These are phyloP conservation scores for Romanomermis culicivorax DNA, from an alignment of 2,888 invertebrate species.

Conservation along the genomic window DNA sequence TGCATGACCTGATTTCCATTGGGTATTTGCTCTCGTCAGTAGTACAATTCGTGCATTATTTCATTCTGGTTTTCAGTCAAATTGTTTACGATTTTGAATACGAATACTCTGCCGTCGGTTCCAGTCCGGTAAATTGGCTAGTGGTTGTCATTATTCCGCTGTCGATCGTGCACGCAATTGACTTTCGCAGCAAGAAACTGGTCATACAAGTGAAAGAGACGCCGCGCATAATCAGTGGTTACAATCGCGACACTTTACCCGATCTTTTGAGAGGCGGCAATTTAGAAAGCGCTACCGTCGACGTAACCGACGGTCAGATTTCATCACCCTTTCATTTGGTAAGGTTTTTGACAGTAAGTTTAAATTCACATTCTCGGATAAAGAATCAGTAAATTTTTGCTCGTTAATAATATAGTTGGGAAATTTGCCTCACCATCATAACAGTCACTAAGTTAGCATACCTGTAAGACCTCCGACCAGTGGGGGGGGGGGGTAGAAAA, in stretches of 20 bases:
- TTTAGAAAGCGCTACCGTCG: background rate
- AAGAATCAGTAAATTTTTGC: too few relatives aligned
- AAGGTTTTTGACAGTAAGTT: too few relatives aligned
- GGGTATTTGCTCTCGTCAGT: too few relatives aligned
- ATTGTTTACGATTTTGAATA: slow-evolving; percentile 1
- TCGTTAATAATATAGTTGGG: too few relatives aligned
- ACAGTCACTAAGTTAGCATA: too few relatives aligned
- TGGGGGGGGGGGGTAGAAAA: too few relatives aligned
- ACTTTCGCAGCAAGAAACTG: background rate
- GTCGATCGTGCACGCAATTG: background rate
- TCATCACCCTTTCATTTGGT: background rate
- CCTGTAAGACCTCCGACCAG: too few relatives aligned
- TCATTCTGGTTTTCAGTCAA: background rate
- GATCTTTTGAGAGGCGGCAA: background rate
- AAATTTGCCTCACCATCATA: too few relatives aligned
- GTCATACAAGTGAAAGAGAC: background rate
- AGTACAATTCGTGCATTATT: background rate
- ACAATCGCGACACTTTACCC: background rate
- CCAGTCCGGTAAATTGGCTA: background rate
- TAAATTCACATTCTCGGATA: too few relatives aligned
- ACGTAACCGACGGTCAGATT: background rate
- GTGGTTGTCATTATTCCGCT: background rate
- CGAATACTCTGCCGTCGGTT: background rate
- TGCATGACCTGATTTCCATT: too few relatives aligned
- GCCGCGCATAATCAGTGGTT: background rate